Evolutionary conservation across 64 coral and sea anemone genomes (phyloP).

Genomic region (Stichodactyla helianthus): DNA sequence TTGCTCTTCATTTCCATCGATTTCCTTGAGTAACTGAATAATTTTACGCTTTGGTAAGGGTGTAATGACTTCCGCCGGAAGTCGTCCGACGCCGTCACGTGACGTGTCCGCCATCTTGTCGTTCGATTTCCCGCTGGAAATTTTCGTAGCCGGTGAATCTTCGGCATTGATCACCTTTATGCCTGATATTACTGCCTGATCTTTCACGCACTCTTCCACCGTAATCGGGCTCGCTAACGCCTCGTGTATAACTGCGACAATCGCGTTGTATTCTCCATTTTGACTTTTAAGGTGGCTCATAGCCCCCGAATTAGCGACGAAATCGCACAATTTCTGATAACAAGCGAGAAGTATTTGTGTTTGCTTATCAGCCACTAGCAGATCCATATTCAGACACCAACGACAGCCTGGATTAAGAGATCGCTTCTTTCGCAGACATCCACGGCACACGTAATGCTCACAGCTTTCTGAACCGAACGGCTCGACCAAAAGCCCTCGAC

Average conservation of each 20-base stretch:
- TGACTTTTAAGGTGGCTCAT: slow-evolving; percentile 30
- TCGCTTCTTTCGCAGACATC: slow-evolving; percentile 86
- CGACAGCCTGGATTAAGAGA: slow-evolving; percentile 87
- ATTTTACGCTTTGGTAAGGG: slow-evolving; percentile 49
- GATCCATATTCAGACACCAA: slow-evolving; percentile 91
- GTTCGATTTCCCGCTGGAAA: slow-evolving; percentile 28
- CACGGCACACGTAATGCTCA: slow-evolving; percentile 88
- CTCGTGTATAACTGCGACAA: slow-evolving; percentile 70
- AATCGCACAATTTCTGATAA: slow-evolving; percentile 94
- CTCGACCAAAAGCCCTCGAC: slow-evolving; percentile 79
- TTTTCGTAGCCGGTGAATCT: slow-evolving; percentile 5
- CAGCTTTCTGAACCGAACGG: slow-evolving; percentile 83
- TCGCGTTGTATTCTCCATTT: slow-evolving; percentile 78
- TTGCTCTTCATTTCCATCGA: slow-evolving; percentile 26
- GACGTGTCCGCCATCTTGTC: slow-evolving; percentile 68
- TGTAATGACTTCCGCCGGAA: slow-evolving; percentile 54
- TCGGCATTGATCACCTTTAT: background rate
- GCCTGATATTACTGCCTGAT: slow-evolving; percentile 2
- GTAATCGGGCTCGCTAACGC: slow-evolving; percentile 70
- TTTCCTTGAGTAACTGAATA: slow-evolving; percentile 26
- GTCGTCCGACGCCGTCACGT: slow-evolving; percentile 42
- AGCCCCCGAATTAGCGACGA: slow-evolving; percentile 42
- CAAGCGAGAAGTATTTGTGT: slow-evolving; percentile 83
- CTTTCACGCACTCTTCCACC: slow-evolving; percentile 16
- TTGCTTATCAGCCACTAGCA: slow-evolving; percentile 75